Evolutionary conservation across 2,113 vertebrate genomes (phyloP).

Genomic region (Podarcis raffonei): DNA sequence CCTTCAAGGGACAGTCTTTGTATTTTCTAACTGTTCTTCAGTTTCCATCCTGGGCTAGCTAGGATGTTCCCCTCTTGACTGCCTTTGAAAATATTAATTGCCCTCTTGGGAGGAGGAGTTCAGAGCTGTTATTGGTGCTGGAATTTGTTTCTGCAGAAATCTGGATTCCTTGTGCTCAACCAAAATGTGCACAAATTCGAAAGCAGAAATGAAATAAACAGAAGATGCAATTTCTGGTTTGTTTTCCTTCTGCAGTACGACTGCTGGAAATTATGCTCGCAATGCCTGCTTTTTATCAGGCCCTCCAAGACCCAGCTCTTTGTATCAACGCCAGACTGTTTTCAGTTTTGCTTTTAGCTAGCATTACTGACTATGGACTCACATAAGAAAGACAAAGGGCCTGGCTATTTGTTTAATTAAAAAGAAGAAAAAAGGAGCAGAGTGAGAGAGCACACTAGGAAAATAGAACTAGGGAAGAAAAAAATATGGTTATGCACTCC

Average conservation of each 20-base stretch:
- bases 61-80: not conserved
- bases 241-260: not conserved
- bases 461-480: not conserved
- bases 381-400: not conserved
- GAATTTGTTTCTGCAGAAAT: not conserved
- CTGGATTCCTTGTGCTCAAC: not conserved
- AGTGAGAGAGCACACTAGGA: not conserved
- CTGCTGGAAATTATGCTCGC: not conserved
- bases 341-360: not conserved
- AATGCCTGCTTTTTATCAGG: not conserved
- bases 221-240: not conserved
- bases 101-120: not conserved
- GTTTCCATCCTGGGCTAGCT: not conserved
- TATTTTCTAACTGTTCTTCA: not conserved
- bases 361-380: not conserved
- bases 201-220: not conserved
- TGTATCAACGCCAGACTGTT: not conserved
- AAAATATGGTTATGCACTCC: not conserved
- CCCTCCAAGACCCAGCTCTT: not conserved
- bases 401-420: not conserved
- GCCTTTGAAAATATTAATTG: slow-evolving; percentile 21
- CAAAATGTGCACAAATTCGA: not conserved
- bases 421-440: not conserved
- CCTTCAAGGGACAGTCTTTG: not conserved
- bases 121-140: not conserved